These are phyloP conservation scores for Heliornis fulica DNA, from an alignment of 2,113 vertebrate species.

Conservation along the genomic window DNA sequence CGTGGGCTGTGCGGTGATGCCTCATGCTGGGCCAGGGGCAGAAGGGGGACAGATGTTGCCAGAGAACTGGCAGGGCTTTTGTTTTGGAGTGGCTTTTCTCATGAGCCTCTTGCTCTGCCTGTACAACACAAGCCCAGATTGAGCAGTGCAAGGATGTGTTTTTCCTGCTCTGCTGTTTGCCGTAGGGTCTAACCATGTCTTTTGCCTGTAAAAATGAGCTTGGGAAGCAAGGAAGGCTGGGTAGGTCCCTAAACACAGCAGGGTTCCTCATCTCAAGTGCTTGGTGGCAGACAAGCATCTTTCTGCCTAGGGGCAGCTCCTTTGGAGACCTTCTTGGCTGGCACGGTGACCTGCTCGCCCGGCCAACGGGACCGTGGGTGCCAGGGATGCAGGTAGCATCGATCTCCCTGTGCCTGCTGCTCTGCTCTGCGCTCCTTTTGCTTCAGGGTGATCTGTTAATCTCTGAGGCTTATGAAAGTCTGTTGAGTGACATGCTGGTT, in stretches of 20 bases:
- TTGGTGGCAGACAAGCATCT: not conserved
- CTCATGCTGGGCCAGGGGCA: fast-evolving
- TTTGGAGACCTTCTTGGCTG: not conserved
- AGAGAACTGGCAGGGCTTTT: not conserved
- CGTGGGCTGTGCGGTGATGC: not conserved
- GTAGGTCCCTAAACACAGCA: fast-evolving
- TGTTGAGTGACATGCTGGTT: not conserved
- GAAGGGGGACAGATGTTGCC: not conserved
- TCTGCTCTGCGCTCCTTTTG: not conserved
- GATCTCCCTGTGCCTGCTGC: fast-evolving
- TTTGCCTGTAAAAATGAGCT: not conserved
- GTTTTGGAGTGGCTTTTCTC: not conserved
- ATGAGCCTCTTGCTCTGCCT: not conserved
- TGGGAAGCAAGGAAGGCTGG: not conserved
- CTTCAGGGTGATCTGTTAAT: not conserved
- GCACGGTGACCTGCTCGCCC: fast-evolving
- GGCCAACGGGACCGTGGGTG: not conserved
- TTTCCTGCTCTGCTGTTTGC: not conserved
- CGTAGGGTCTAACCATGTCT: fast-evolving
- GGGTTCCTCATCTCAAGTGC: not conserved
- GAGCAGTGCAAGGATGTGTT: not conserved
- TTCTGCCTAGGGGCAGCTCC: not conserved
- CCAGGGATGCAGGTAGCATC: not conserved
- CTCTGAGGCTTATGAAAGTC: not conserved
- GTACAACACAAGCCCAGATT: not conserved